Evolutionary conservation across 2,888 invertebrate species (phyloP).

Genomic region (Halictus quadricinctus): DNA sequence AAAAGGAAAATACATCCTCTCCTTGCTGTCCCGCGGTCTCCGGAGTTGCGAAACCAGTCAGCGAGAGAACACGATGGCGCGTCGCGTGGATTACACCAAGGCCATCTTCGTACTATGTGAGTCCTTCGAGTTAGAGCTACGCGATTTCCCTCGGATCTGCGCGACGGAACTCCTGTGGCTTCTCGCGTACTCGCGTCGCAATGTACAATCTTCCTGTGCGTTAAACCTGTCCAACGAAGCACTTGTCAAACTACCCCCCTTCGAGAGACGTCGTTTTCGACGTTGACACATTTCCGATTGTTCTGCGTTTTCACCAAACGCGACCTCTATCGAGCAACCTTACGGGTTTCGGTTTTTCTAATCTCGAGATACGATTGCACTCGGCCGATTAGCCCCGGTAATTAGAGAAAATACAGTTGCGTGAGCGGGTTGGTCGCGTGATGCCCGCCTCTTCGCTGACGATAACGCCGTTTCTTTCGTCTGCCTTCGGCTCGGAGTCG

Average conservation of each 20-base stretch:
- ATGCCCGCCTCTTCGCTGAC: not conserved
- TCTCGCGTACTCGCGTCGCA: not conserved
- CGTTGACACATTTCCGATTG: not conserved
- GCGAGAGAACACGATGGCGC: constrained; percentile 67
- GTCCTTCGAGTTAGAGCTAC: constrained; percentile 49
- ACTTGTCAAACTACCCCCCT: not conserved
- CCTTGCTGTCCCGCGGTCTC: not conserved
- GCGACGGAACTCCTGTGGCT: not conserved
- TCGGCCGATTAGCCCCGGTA: constrained; percentile 16
- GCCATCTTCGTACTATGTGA: constrained; percentile 76
- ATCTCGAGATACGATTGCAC: not conserved
- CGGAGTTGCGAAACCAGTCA: not conserved
- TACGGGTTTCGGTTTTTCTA: not conserved
- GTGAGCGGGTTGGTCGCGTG: constrained; percentile 28
- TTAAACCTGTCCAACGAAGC: not conserved
- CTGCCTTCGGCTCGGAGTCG: not conserved
- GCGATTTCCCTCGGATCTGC: not conserved
- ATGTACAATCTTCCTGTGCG: not conserved
- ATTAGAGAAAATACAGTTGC: not conserved
- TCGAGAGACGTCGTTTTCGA: not conserved
- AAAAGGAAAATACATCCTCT: not conserved
- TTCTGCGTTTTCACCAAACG: not conserved
- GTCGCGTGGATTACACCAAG: constrained; percentile 63
- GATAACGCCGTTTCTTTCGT: not conserved
- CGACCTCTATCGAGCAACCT: not conserved